phyloP scores from a whole-genome alignment of 2,888 invertebrate species.

The Sisyra terminalis region DNA sequence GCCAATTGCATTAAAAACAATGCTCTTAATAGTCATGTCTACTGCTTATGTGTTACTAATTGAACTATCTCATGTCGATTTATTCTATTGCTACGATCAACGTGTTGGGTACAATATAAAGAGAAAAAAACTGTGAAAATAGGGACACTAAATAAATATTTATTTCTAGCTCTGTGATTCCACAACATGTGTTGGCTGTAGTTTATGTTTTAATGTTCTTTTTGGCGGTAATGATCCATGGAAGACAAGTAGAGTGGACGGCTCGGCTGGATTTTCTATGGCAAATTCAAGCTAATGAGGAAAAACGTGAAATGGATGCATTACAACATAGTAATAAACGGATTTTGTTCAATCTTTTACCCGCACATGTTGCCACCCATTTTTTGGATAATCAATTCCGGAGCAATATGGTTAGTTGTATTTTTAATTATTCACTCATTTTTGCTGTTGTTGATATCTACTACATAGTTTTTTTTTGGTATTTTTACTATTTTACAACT shows the following conservation, averaged over 20 bases:
- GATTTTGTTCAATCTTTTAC: constrained; percentile 77
- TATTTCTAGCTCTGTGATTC: constrained; percentile 42
- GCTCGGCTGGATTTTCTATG: constrained; percentile 67
- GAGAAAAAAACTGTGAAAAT: not conserved
- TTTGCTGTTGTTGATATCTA: not conserved
- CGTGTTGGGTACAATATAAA: constrained; percentile 43
- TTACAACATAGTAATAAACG: constrained; percentile 76
- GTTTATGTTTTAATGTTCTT: constrained; percentile 72
- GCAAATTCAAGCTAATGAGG: constrained; percentile 77
- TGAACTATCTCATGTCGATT: constrained; percentile 58
- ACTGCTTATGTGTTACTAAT: constrained; percentile 66
- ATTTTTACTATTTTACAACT: too few relatives aligned
- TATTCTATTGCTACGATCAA: constrained; percentile 70
- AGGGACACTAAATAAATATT: not conserved
- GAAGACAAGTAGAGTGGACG: constrained; percentile 80
- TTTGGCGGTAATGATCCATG: constrained; percentile 69
- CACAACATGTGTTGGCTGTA: constrained; percentile 61
- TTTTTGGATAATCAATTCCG: constrained; percentile 81
- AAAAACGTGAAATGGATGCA: constrained; percentile 87
- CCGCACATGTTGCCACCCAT: constrained; percentile 83
- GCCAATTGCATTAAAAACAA: constrained; percentile 67
- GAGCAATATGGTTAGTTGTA: constrained; percentile 56
- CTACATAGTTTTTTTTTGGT: not conserved
- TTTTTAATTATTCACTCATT: constrained; percentile 3
- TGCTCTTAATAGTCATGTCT: constrained; percentile 61